Evolutionary conservation across 2,113 vertebrate genomes (phyloP), one percentile per base, ranked within the genome.

Genomic region (Sciurus niger): DNA sequence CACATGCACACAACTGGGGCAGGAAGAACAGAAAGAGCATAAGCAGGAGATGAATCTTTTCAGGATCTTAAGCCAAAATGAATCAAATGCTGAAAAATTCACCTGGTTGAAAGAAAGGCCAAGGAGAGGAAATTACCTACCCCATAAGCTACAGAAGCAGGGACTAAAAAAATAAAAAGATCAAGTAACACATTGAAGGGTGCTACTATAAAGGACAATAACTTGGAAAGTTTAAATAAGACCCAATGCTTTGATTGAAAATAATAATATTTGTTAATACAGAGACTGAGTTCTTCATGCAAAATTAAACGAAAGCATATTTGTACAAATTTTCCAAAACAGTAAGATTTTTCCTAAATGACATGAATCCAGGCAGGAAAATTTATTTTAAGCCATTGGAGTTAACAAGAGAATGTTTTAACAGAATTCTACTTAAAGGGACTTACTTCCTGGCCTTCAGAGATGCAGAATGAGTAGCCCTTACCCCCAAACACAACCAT

Each of bases 301-400:
- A 86, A 90, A 95, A 90, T 76, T 92, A 90, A 95, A 84, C n/a
- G 0, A 40, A 95, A 87, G 67, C 53, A 53, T 25, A 76, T 87
- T 77, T 97, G 51, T 28, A 93, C 43, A 89, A 51, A 94, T 72
- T 89, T 91, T 97, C 68, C 70, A 83, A 63, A 94, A 79, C 25
- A 90, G 6, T 58, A 79, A 53, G 18, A 89, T 91, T 96, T 63
- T 97, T 90, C 83, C 84, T 96, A 96, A 79, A 93, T 85, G 70
- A 72, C 13, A 92, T 34, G 78, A 86, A 94, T 67, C 25, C 89
- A 94, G 73, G 51, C 48, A 96, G 85, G n/a, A 84, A 94, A 93
- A 51, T 78, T 65, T 87, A 92, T 84, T 93, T 96, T 86, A 96
- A 96, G 65, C 68, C 53, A 96, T 40, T 48, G 77, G 32, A 95